Evolutionary conservation across 2,888 invertebrate species (phyloP).

Genomic region (Zele albiditarsus): DNA sequence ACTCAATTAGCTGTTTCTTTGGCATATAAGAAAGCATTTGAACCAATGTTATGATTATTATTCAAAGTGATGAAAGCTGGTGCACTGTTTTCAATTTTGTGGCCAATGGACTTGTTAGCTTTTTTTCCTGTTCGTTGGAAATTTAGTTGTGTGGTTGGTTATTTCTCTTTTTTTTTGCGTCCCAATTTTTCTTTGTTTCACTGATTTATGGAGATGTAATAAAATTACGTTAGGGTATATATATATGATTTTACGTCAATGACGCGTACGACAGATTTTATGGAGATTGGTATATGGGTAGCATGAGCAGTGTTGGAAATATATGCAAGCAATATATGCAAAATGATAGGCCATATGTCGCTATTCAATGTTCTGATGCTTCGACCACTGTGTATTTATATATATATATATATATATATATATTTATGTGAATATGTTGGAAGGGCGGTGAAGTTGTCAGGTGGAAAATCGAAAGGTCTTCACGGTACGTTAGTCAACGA

Average conservation of each 20-base stretch:
- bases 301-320: conserved; percentile 25
- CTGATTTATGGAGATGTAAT: background rate
- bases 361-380: conserved; percentile 22
- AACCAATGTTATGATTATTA: no score
- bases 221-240: background rate
- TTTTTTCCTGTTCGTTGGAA: background rate
- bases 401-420: conserved; percentile 24
- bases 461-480: conserved; percentile 64
- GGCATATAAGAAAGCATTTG: no score
- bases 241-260: conserved; percentile 5
- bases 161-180: background rate
- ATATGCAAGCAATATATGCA: conserved; percentile 55
- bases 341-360: conserved; percentile 60
- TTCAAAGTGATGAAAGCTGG: no score
- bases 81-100: no score
- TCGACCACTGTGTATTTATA: background rate
- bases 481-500: conserved; percentile 52
- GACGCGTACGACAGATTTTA: conserved; percentile 54
- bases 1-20: no score
- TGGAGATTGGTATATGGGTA: conserved; percentile 38
- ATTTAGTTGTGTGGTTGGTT: background rate
- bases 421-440: conserved; percentile 9
- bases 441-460: conserved; percentile 53
- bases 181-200: no score
- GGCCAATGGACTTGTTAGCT: no score